Percentiles rank a stretch among this genome's conserved stretches.
Conservation (phyloP, 2,888 invertebrate genomes). For the Eremobia ochroleuca region DNA sequence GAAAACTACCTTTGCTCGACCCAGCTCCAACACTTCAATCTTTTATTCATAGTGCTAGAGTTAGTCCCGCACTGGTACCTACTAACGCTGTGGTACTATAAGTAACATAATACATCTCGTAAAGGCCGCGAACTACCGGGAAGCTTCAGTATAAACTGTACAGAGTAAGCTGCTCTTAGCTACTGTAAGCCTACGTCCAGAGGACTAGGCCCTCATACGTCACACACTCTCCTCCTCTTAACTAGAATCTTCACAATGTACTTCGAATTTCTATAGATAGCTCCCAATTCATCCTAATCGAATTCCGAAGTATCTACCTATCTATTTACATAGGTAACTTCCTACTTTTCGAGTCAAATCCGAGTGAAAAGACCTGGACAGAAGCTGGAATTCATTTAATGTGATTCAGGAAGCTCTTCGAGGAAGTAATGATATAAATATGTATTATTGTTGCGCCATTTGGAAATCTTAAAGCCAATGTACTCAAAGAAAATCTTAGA, state of each 20-base stretch:
- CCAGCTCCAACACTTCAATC: conserved; percentile 13
- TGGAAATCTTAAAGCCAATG: not conserved
- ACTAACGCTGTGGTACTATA: conserved; percentile 14
- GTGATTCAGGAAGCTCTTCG: not conserved
- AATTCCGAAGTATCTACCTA: conserved; percentile 8
- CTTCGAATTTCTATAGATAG: not conserved
- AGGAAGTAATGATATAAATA: conserved; percentile 4
- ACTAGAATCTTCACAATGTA: conserved; percentile 3
- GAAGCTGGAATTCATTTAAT: not conserved
- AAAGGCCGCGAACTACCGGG: conserved; percentile 11
- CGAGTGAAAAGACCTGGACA: not conserved
- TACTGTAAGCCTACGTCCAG: conserved; percentile 38
- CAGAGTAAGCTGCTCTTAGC: conserved; percentile 32
- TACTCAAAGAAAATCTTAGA: not conserved
- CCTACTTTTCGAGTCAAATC: not conserved
- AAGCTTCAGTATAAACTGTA: conserved; percentile 35
- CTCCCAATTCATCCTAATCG: not conserved
- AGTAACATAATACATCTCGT: conserved; percentile 29
- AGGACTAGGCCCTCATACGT: conserved; percentile 19
- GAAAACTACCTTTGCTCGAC: not conserved
- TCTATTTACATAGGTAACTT: not conserved
- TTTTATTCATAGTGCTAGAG: conserved; percentile 42
- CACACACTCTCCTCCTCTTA: not conserved
- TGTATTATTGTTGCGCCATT: not conserved
- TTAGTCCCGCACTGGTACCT: conserved; percentile 8